Conservation (phyloP, 2,797 vertebrate genomes). For the Threskiornis aethiopicus region DNA sequence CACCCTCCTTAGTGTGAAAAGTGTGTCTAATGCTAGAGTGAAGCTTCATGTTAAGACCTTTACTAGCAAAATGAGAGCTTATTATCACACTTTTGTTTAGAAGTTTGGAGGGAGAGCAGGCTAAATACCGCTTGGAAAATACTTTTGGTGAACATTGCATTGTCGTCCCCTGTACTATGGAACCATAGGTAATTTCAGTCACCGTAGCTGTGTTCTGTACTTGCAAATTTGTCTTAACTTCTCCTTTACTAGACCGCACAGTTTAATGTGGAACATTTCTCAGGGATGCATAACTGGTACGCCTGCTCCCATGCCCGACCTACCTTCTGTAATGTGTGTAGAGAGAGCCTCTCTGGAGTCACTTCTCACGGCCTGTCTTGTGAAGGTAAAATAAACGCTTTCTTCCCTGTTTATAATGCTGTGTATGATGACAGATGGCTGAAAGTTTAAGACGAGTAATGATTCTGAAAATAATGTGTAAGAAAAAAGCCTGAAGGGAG, state of each 20-base stretch:
- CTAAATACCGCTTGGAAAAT: neutral
- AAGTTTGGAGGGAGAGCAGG: neutral
- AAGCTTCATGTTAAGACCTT: neutral
- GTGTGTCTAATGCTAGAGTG: neutral
- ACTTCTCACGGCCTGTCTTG: slow-evolving; percentile 98
- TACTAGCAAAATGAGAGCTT: neutral
- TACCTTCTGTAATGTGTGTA: slow-evolving; percentile 98
- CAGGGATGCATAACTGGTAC: slow-evolving; percentile 99
- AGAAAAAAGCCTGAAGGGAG: neutral
- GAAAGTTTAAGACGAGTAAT: neutral
- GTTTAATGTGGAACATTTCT: slow-evolving; percentile 99
- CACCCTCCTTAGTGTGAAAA: neutral
- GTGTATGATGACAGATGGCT: neutral
- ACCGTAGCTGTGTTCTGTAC: slow-evolving; percentile 68
- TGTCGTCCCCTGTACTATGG: neutral
- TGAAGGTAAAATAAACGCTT: slow-evolving; percentile 83
- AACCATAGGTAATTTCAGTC: slow-evolving; percentile 23
- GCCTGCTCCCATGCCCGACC: slow-evolving; percentile 98
- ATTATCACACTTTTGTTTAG: neutral
- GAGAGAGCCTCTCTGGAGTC: slow-evolving; percentile 96
- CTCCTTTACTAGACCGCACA: slow-evolving; percentile 93
- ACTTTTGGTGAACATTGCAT: neutral
- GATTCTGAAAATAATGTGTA: neutral
- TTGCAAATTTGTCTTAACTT: slow-evolving; percentile 83
- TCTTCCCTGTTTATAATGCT: neutral